A percentile compares a stretch with the other conserved stretches of the same genome.
These are phyloP conservation scores for Patella pellucida DNA, from an alignment of 2,888 invertebrate genomes.

Conservation along the genomic window DNA sequence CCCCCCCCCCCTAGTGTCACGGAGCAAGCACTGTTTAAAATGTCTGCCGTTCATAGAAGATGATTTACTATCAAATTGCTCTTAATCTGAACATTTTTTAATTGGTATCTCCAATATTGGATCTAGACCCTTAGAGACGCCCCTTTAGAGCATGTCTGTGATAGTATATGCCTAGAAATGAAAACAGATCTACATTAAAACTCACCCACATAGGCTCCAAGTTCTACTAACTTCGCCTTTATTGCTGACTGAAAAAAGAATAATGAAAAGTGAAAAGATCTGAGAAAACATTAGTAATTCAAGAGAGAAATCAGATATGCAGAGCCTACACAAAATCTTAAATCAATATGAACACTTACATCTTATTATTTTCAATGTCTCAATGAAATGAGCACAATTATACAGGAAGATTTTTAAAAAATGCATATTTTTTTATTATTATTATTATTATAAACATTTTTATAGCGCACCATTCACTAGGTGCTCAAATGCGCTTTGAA, in stretches of 20 bases:
- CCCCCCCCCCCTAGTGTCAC: too few species aligned
- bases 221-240: conserved; percentile 92
- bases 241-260: conserved; percentile 84
- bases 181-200: conserved; percentile 35
- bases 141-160: too few species aligned
- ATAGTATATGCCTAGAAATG: neutral
- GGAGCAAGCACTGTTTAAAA: too few species aligned
- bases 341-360: neutral
- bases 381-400: neutral
- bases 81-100: too few species aligned
- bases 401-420: neutral
- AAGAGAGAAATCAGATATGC: neutral
- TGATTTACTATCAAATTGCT: too few species aligned
- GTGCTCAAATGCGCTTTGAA: too few species aligned
- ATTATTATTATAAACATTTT: too few species aligned
- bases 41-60: too few species aligned
- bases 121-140: too few species aligned
- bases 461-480: too few species aligned
- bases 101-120: too few species aligned
- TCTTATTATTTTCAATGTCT: neutral
- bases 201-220: conserved; percentile 93
- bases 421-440: too few species aligned
- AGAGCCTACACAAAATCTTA: neutral
- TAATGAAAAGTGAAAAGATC: neutral
- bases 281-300: neutral